Evolutionary conservation across 2,888 invertebrate genomes (phyloP).

Genomic region (Cacoxenus indagator): DNA sequence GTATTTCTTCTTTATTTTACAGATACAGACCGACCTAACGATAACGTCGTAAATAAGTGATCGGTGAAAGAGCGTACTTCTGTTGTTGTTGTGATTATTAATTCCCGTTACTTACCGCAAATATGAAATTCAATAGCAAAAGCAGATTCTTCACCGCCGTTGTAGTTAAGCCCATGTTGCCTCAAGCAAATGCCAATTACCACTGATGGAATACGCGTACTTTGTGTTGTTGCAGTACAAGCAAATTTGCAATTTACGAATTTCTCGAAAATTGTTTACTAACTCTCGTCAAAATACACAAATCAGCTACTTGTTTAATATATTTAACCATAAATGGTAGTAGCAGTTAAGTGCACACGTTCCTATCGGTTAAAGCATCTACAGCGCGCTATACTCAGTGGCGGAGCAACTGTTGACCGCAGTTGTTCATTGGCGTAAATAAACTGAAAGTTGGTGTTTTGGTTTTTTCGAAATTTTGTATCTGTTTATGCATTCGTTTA

Average conservation of each 20-base stretch:
- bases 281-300: background rate
- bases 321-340: background rate
- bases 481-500: constrained; percentile 22
- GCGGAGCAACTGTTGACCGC: too few species aligned
- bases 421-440: constrained; percentile 47
- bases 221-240: too few species aligned
- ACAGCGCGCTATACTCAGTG: too few species aligned
- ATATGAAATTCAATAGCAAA: constrained; percentile 61
- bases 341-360: background rate
- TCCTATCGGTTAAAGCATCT: too few species aligned
- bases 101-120: constrained; percentile 51
- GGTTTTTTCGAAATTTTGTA: constrained; percentile 30
- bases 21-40: too few species aligned
- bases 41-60: too few species aligned
- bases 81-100: background rate
- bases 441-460: constrained; percentile 54
- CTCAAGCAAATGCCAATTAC: constrained; percentile 47
- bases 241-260: constrained; percentile 5
- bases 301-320: background rate
- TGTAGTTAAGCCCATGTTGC: constrained; percentile 56
- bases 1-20: too few species aligned
- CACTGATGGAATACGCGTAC: constrained; percentile 37
- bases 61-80: too few species aligned
- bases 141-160: constrained; percentile 62
- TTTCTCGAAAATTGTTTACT: background rate